These are phyloP conservation scores for Crypturellus tataupa DNA, from an alignment of 2,797 vertebrate genomes.

Conservation along the genomic window DNA sequence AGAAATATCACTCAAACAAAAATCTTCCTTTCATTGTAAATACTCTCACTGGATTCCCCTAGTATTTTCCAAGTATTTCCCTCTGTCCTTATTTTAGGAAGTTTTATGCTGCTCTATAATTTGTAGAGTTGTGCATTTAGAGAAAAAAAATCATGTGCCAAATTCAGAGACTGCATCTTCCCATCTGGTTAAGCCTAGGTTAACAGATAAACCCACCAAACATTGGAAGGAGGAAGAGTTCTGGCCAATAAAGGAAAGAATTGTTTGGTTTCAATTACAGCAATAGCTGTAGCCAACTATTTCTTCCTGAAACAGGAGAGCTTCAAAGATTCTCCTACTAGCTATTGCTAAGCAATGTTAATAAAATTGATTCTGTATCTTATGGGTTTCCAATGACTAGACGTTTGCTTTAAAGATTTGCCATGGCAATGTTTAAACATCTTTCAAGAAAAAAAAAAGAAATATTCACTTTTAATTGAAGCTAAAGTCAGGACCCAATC, in stretches of 20 bases:
- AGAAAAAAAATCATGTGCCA: neutral
- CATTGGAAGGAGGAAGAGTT: accelerated
- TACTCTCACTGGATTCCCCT: neutral
- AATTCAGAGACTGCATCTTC: neutral
- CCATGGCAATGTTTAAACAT: neutral
- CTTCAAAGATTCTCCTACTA: neutral
- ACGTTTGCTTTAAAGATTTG: neutral
- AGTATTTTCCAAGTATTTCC: neutral
- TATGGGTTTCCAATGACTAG: neutral
- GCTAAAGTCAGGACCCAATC: neutral
- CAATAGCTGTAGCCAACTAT: neutral
- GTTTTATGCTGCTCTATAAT: neutral
- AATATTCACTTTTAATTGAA: neutral
- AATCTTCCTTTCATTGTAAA: neutral
- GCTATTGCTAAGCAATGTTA: neutral
- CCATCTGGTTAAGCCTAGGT: conserved; percentile 40
- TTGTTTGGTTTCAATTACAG: conserved; percentile 40
- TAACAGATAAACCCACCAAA: conserved; percentile 68
- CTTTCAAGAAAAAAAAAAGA: neutral
- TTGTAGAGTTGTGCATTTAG: neutral
- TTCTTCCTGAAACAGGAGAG: neutral
- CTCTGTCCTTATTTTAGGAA: neutral
- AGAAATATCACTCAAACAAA: neutral
- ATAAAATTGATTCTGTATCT: neutral
- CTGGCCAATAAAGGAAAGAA: conserved; percentile 45